Base-by-base conservation (phyloP, 2,888 invertebrate genomes). In the Azorinus chamasolen region DNA sequence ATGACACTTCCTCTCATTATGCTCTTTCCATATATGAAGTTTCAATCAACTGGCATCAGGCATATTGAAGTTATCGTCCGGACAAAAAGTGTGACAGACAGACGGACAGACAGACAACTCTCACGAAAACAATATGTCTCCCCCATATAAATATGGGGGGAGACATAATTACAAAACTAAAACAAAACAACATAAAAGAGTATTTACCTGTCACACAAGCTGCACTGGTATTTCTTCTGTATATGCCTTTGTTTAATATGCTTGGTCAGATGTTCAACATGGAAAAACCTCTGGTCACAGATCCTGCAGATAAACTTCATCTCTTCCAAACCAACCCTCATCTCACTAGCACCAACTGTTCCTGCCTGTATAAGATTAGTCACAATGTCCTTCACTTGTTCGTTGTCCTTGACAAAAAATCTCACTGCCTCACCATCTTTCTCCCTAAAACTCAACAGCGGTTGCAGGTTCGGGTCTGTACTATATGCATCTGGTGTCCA, bases 181-280 rank as follows among this genome's bases (percentile, higher is more conserved):
- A n/a, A n/a, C n/a, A n/a, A n/a, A n/a, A n/a, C n/a, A n/a, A n/a
- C n/a, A n/a, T n/a, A n/a, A n/a, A n/a, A n/a, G n/a, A n/a, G n/a
- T n/a, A n/a, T n/a, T 61, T 63, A 72, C 77, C 68, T 77, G 20
- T 77, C 71, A 55, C 77, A 77, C 18, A 68, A 39, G 16, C n/a
- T 54, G 53, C 78, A 78, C 61, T 78, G 68, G 57, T 53, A 78
- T 43, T 68, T 53, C 50, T 78, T 78, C 41, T 64, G 51, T 16
- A 78, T 51, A 20, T 78, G 78, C 12, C 27, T 14, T 20, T 68
- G 69, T 54, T 78, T 78, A 2, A 72, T 45, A 39, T 78, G 78
- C 18, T 69, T 78, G 0, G 72, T 72, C 43, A 78, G 43, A 50
- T 78, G 78, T 37, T 78, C 78, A 16, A 59, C 32, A 24, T 78